Conservation (phyloP, 30 jellyfish, hydroid and myxozoan species). For the Phacellophora camtschatica region DNA sequence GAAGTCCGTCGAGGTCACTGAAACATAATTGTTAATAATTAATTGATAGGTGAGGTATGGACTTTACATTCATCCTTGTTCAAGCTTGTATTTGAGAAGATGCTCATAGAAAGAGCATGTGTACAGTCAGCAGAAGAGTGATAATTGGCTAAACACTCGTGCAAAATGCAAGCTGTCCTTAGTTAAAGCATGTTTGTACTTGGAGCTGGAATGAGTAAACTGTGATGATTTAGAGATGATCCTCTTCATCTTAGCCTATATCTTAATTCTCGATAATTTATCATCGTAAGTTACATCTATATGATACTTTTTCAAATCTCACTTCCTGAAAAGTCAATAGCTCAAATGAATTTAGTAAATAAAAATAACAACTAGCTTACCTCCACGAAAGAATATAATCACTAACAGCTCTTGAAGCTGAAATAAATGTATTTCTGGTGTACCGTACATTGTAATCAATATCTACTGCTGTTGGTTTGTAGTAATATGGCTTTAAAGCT, state of each 20-base stretch:
- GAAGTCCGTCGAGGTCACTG: constrained; percentile 88
- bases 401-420: constrained; percentile 96
- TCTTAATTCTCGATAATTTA: too few relatives aligned
- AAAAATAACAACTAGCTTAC: constrained; percentile 24
- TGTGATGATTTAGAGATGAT: too few relatives aligned
- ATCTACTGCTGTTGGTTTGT: constrained; percentile 75
- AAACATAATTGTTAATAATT: neutral
- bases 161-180: neutral
- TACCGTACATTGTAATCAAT: constrained; percentile 83
- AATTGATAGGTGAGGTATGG: neutral
- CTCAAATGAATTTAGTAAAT: too few relatives aligned
- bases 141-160: too few relatives aligned
- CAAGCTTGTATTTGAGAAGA: neutral
- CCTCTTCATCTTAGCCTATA: too few relatives aligned
- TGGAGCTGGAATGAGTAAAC: too few relatives aligned
- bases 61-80: too few relatives aligned
- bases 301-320: too few relatives aligned
- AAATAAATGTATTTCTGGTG: constrained; percentile 86
- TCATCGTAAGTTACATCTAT: too few relatives aligned
- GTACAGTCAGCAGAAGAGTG: too few relatives aligned
- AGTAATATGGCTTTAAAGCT: constrained; percentile 87
- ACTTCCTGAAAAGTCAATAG: too few relatives aligned
- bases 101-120: neutral
- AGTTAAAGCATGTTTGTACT: too few relatives aligned
- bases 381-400: constrained; percentile 80